Percentiles rank a stretch among this genome's conserved stretches.
These are phyloP conservation scores for Cettia cetti DNA, from an alignment of 2,113 vertebrate species.

Conservation along the genomic window DNA sequence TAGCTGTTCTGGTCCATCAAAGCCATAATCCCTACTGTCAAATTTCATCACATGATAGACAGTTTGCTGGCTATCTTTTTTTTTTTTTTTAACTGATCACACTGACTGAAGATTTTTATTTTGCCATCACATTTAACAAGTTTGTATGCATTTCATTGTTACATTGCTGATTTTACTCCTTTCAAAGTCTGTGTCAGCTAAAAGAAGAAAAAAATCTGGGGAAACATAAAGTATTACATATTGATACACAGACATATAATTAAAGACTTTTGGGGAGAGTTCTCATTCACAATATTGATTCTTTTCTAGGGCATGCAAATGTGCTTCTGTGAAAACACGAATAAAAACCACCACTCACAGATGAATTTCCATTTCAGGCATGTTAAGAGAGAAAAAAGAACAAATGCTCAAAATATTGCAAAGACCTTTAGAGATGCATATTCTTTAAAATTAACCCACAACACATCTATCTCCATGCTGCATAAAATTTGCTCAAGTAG, in stretches of 20 bases:
- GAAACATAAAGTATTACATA: conserved; percentile 75
- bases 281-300: conserved; percentile 73
- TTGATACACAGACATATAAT: conserved; percentile 71
- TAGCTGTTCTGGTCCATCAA: conserved; percentile 89
- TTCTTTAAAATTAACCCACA: conserved; percentile 39
- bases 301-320: conserved; percentile 67
- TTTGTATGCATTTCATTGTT: conserved; percentile 71
- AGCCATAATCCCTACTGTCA: conserved; percentile 88
- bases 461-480: conserved; percentile 4
- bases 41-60: conserved; percentile 88
- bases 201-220: conserved; percentile 47
- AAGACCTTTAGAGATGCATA: conserved; percentile 30
- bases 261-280: conserved; percentile 68
- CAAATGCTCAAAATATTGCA: conserved; percentile 29
- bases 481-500: conserved; percentile 31
- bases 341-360: conserved; percentile 55
- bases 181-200: conserved; percentile 74
- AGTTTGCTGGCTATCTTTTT: conserved; percentile 73
- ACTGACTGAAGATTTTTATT: conserved; percentile 75
- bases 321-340: conserved; percentile 46
- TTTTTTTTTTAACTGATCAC: conserved; percentile 67
- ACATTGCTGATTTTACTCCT: conserved; percentile 69
- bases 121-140: conserved; percentile 75
- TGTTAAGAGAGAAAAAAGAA: conserved; percentile 38
- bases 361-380: conserved; percentile 62